Evolutionary conservation across 2,888 invertebrate genomes (phyloP).

Genomic region (Rhorus exstirpatorius): DNA sequence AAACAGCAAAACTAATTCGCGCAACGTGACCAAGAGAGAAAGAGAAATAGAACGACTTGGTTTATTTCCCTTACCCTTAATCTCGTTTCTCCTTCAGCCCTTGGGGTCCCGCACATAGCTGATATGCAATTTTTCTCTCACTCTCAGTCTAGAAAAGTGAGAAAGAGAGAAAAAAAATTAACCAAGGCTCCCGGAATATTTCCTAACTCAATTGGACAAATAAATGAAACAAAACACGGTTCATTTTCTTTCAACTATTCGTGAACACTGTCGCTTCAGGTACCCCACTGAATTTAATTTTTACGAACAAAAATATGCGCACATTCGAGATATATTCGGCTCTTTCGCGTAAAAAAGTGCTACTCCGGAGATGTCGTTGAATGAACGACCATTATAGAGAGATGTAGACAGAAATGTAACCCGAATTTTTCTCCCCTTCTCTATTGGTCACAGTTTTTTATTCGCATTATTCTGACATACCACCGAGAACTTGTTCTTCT

Average conservation of each 20-base stretch:
- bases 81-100: slow-evolving; percentile 19
- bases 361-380: no score
- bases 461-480: no score
- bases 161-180: slow-evolving; percentile 9
- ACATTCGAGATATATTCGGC: background rate
- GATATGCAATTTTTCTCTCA: slow-evolving; percentile 26
- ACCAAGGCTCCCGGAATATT: slow-evolving; percentile 21
- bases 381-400: no score
- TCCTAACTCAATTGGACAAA: slow-evolving; percentile 34
- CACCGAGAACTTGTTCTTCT: no score
- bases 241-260: slow-evolving; percentile 7
- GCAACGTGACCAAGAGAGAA: slow-evolving; percentile 34
- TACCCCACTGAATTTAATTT: slow-evolving; percentile 28
- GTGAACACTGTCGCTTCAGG: background rate
- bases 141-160: background rate
- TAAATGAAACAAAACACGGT: slow-evolving; percentile 2
- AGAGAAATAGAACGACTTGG: slow-evolving; percentile 17
- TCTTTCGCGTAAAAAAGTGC: no score
- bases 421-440: no score
- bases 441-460: no score
- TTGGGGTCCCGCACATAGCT: slow-evolving; percentile 23
- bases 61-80: slow-evolving; percentile 46
- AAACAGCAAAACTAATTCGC: slow-evolving; percentile 75
- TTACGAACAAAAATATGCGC: slow-evolving; percentile 34
- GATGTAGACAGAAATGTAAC: no score